Evolutionary conservation across 2,797 vertebrate species (phyloP).

Genomic region (Simalia tracyae): DNA sequence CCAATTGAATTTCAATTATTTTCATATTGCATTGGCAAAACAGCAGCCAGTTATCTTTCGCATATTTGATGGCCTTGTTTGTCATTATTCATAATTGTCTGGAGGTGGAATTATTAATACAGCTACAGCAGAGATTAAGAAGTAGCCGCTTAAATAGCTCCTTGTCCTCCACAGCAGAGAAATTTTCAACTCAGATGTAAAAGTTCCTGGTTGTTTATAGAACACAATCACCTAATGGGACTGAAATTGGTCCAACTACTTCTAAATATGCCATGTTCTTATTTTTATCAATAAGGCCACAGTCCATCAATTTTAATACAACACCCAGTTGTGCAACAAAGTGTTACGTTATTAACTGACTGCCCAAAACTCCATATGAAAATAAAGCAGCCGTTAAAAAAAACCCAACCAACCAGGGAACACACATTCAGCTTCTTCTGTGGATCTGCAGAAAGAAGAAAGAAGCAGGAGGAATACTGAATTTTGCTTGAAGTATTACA

Average conservation of each 20-base stretch:
- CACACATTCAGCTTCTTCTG: slow-evolving; percentile 46
- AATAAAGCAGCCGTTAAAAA: slow-evolving; percentile 57
- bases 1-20: neutral
- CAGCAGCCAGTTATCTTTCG: neutral
- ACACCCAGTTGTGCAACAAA: slow-evolving; percentile 66
- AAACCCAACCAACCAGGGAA: slow-evolving; percentile 42
- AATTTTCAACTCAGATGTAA: neutral
- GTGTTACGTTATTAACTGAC: slow-evolving; percentile 61
- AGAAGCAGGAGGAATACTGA: slow-evolving; percentile 52
- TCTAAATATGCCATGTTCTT: slow-evolving; percentile 6
- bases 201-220: slow-evolving; percentile 55
- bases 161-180: slow-evolving; percentile 27
- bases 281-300: slow-evolving; percentile 57
- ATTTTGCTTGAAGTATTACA: slow-evolving; percentile 44
- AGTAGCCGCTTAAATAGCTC: slow-evolving; percentile 33
- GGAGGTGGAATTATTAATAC: slow-evolving; percentile 35
- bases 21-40: neutral
- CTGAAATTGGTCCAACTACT: slow-evolving; percentile 49
- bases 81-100: neutral
- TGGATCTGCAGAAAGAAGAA: neutral
- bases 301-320: slow-evolving; percentile 68
- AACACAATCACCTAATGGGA: slow-evolving; percentile 31
- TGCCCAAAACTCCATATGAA: slow-evolving; percentile 68
- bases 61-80: slow-evolving; percentile 5
- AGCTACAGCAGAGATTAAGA: neutral